Percentiles rank a stretch among this genome's conserved stretches.
Conservation (phyloP, 2,113 vertebrate genomes). For the Ploceus nigricollis region DNA sequence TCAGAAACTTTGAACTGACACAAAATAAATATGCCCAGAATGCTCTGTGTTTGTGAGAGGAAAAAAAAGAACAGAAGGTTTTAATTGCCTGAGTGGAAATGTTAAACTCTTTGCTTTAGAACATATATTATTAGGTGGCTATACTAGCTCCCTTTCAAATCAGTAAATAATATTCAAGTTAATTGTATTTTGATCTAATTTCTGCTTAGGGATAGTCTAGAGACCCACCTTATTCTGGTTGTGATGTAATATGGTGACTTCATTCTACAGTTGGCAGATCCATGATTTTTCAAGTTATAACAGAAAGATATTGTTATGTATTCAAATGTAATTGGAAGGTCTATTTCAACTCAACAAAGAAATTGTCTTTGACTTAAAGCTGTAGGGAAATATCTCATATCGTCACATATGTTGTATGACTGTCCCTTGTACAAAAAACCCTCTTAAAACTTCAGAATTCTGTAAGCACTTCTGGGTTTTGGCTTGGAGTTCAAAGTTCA, state of each 20-base stretch:
- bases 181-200: not conserved
- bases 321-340: not conserved
- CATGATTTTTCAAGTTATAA: not conserved
- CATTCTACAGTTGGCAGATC: not conserved
- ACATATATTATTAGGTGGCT: not conserved
- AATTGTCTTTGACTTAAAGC: not conserved
- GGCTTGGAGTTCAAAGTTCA: not conserved
- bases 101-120: not conserved
- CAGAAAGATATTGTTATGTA: not conserved
- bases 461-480: not conserved
- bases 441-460: not conserved
- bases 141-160: not conserved
- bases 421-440: not conserved
- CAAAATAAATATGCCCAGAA: not conserved
- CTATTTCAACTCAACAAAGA: not conserved
- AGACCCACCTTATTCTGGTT: not conserved
- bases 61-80: not conserved
- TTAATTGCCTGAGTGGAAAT: not conserved
- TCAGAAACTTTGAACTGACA: not conserved
- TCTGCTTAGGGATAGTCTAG: not conserved
- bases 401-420: not conserved
- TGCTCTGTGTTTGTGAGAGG: not conserved
- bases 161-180: not conserved
- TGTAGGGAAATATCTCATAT: not conserved
- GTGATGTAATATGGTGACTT: not conserved